Evolutionary conservation across 2,797 vertebrate species (phyloP).

Genomic region (Furcifer pardalis): DNA sequence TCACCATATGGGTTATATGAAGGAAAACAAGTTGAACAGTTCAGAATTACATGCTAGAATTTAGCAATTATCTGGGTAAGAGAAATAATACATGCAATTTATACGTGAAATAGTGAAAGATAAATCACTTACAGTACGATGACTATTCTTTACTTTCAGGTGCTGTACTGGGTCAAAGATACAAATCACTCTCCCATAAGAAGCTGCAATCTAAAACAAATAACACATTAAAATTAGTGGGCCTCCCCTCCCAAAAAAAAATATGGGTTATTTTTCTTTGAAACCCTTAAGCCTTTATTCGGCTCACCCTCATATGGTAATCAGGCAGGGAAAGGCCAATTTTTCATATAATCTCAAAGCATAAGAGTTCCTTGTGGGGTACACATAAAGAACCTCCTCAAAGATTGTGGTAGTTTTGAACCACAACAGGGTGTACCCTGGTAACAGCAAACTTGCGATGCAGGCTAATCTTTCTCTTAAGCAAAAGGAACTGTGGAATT

Average conservation of each 20-base stretch:
- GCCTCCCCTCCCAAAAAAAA: background rate
- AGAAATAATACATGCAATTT: constrained; percentile 25
- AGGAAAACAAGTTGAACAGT: background rate
- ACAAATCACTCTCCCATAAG: constrained; percentile 91
- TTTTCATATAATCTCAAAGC: background rate
- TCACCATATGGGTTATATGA: background rate
- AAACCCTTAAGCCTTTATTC: background rate
- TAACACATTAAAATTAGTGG: constrained; percentile 1
- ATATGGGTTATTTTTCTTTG: background rate
- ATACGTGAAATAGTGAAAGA: constrained; percentile 13
- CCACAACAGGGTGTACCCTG: too few relatives aligned
- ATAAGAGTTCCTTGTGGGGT: background rate
- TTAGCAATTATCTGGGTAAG: constrained; percentile 22
- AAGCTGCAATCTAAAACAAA: constrained; percentile 91
- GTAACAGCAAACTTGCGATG: too few relatives aligned
- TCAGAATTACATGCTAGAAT: background rate
- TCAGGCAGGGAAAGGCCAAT: background rate
- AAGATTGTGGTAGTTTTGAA: too few relatives aligned
- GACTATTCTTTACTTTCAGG: constrained; percentile 79
- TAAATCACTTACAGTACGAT: constrained; percentile 81
- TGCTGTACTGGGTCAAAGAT: constrained; percentile 91
- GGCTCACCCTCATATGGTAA: background rate
- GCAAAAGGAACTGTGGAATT: too few relatives aligned
- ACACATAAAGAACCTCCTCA: too few relatives aligned
- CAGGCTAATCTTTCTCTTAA: too few relatives aligned